These are phyloP conservation scores for Miltochrista miniata DNA, from an alignment of 2,888 invertebrate genomes.

Conservation along the genomic window DNA sequence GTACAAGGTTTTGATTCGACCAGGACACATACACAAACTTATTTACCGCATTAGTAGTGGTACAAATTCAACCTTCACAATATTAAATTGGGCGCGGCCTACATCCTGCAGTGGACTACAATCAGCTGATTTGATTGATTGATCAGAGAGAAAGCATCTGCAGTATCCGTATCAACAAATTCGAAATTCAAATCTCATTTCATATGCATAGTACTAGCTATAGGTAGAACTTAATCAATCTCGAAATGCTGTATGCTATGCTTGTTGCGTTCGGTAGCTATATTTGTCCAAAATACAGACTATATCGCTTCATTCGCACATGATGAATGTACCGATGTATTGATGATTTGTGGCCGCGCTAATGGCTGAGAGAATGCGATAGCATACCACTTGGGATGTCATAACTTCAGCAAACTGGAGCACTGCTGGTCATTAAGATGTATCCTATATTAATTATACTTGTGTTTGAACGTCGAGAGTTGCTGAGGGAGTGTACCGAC, in stretches of 20 bases:
- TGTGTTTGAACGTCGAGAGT: slow-evolving; percentile 9
- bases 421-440: slow-evolving; percentile 24
- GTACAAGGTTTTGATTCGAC: no score
- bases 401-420: slow-evolving; percentile 32
- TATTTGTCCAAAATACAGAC: background rate
- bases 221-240: background rate
- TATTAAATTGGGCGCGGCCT: no score
- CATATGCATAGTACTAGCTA: no score
- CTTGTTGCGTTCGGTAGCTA: background rate
- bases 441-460: slow-evolving; percentile 9
- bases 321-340: slow-evolving; percentile 59
- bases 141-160: no score
- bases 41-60: no score
- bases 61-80: no score
- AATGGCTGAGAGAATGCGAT: slow-evolving; percentile 52
- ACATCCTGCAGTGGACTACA: no score
- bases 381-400: slow-evolving; percentile 35
- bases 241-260: background rate
- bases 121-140: no score
- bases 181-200: no score
- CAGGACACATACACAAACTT: no score
- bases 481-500: background rate
- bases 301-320: slow-evolving; percentile 38
- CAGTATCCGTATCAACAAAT: no score
- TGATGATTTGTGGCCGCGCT: slow-evolving; percentile 58